Evolutionary conservation across 2,797 vertebrate species (phyloP).

Genomic region (Paedocypris micromegethes): DNA sequence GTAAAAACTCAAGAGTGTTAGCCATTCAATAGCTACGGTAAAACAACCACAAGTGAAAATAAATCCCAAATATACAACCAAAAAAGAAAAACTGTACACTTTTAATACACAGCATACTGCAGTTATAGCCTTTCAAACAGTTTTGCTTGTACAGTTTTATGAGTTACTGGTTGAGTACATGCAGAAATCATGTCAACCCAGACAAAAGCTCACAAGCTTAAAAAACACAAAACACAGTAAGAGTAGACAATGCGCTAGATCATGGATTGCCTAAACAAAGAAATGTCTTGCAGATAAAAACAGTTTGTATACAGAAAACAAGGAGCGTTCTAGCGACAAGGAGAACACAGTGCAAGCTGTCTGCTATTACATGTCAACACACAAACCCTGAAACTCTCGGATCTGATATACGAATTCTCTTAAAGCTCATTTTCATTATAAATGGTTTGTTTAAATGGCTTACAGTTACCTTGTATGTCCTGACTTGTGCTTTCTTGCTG

Average conservation of each 20-base stretch:
- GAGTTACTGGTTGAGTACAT: no score
- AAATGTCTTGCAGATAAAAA: background rate
- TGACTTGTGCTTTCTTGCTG: conserved; percentile 15
- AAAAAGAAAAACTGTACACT: no score
- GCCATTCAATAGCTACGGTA: no score
- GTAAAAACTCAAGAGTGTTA: no score
- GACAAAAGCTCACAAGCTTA: no score
- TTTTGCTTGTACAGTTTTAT: no score
- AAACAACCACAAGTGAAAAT: no score
- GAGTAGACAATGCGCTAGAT: conserved; percentile 17
- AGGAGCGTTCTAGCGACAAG: conserved; percentile 2
- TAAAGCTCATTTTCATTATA: conserved; percentile 22
- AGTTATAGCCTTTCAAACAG: no score
- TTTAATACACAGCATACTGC: no score
- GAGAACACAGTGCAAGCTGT: conserved; percentile 14
- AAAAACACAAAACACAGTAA: conserved; percentile 16
- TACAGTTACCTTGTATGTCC: conserved; percentile 29
- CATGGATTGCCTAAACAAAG: conserved; percentile 26
- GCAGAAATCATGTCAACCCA: no score
- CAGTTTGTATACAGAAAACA: conserved; percentile 5
- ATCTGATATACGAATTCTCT: conserved; percentile 32
- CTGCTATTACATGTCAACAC: conserved; percentile 6
- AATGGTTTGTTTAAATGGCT: background rate
- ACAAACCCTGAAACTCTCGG: conserved; percentile 7
- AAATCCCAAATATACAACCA: no score